A percentile compares a stretch with the other conserved stretches of the same genome.
Evolutionary conservation across 2,113 vertebrate genomes (phyloP).

Genomic region (Labrus mixtus): DNA sequence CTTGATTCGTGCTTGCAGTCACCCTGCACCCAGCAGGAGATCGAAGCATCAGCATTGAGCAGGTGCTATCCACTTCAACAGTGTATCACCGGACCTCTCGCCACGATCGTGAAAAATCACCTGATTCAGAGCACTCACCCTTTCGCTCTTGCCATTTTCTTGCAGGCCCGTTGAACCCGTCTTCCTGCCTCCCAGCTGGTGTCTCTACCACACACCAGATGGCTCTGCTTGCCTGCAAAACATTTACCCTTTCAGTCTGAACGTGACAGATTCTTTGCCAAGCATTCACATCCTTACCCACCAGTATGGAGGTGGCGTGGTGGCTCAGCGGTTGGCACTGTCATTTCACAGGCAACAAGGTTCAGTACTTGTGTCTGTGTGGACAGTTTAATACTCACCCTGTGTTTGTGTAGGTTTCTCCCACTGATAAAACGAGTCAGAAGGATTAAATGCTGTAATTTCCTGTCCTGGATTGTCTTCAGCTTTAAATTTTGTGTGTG

Average conservation of each 20-base stretch:
- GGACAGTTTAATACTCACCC: conserved; percentile 13
- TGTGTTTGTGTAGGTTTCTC: conserved; percentile 27
- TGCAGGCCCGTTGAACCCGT: conserved; percentile 46
- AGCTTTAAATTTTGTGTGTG: background rate
- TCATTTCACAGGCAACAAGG: conserved; percentile 48
- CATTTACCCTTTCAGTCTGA: conserved; percentile 70
- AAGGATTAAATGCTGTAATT: conserved; percentile 1
- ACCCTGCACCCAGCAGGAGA: conserved; percentile 7
- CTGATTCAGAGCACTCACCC: conserved; percentile 50
- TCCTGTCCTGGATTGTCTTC: background rate
- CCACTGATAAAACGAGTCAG: conserved; percentile 8
- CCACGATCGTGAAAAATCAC: conserved; percentile 43
- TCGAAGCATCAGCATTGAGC: conserved; percentile 8
- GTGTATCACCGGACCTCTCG: conserved; percentile 49
- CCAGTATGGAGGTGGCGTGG: conserved; percentile 47
- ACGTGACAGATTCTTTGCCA: conserved; percentile 65
- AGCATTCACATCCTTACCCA: conserved; percentile 45
- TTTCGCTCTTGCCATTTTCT: conserved; percentile 53
- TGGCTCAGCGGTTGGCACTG: conserved; percentile 51
- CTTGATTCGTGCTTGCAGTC: background rate
- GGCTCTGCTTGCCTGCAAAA: conserved; percentile 65
- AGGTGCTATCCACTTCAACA: conserved; percentile 25
- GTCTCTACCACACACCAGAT: conserved; percentile 77
- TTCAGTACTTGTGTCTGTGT: conserved; percentile 22
- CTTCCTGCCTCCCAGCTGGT: conserved; percentile 70